Evolutionary conservation across 2,113 vertebrate genomes (phyloP), one percentile per base, ranked within the genome.

Genomic region (Nestor notabilis): DNA sequence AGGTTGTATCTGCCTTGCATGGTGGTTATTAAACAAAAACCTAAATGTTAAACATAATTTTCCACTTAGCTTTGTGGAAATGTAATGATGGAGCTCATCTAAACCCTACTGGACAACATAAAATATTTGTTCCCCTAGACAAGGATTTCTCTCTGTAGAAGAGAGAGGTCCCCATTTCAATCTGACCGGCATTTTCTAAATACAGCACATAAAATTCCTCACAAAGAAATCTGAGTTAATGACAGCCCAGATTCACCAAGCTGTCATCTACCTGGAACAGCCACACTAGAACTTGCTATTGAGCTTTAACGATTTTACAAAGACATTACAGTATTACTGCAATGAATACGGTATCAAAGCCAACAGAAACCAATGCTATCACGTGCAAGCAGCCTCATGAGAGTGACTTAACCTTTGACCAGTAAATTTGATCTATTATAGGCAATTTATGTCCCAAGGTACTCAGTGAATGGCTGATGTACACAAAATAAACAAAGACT

Each of bases 401-500:
- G 52, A 87, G 28, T 41, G 90, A 82, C 86, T 94, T 92, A 96
- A 93, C 88, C 92, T 94, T 71, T 89, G 90, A 89, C 92, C 90
- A 78, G 80, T 52, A 90, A 68, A 96, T 90, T 68, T 83, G 53
- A 94, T 83, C 90, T 70, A 33, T 64, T 83, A 79, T 10, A 89
- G 44, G 64, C 75, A 58, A 87, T 92, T 93, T 92, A 76, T 90
- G 86, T 90, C 95, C 88, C 94, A 61, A 90, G 90, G 85, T 87
- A 87, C 49, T 43, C 63, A 24, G 79, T 39, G 76, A 96, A 88
- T 20, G 68, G 76, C 72, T 82, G 64, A 83, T 2, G 13, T 55
- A 75, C 55, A 81, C 85, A 95, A 90, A 94, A 97, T 52, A 97
- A 96, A 93, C 90, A 90, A 94, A 95, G 87, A 79, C 96, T 61